Conservation (phyloP, 2,888 invertebrate genomes). For the Deroplatys truncata region DNA sequence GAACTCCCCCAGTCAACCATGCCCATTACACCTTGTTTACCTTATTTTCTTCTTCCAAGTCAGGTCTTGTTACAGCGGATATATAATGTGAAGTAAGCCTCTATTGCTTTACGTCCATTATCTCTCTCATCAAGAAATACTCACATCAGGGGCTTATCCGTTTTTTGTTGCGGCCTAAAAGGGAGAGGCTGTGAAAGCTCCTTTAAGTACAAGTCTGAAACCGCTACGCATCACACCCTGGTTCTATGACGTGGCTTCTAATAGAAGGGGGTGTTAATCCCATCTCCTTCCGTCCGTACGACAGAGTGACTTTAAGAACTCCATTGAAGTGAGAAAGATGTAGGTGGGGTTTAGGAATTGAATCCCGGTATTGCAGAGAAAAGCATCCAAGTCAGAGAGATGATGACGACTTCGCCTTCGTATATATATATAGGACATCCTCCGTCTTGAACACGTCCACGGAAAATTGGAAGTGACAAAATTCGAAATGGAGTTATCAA, state of each 20-base stretch:
- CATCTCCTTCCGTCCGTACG: background rate
- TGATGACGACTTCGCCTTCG: background rate
- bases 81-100: background rate
- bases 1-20: too few species aligned
- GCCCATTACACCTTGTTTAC: background rate
- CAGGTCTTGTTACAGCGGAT: background rate
- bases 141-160: background rate
- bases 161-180: background rate
- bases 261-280: background rate
- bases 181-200: too few species aligned
- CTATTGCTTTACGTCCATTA: background rate
- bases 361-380: background rate
- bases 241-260: background rate
- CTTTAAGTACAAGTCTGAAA: background rate
- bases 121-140: background rate
- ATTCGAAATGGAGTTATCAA: constrained; percentile 4
- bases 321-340: background rate
- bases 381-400: background rate
- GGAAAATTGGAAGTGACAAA: constrained; percentile 10
- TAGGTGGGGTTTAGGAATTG: background rate
- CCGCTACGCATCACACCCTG: background rate
- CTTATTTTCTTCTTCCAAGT: background rate
- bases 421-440: background rate
- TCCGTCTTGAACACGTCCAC: background rate
- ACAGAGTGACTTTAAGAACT: background rate